Conservation (phyloP, 2,888 invertebrate species). For the Saturnia pavonia region DNA sequence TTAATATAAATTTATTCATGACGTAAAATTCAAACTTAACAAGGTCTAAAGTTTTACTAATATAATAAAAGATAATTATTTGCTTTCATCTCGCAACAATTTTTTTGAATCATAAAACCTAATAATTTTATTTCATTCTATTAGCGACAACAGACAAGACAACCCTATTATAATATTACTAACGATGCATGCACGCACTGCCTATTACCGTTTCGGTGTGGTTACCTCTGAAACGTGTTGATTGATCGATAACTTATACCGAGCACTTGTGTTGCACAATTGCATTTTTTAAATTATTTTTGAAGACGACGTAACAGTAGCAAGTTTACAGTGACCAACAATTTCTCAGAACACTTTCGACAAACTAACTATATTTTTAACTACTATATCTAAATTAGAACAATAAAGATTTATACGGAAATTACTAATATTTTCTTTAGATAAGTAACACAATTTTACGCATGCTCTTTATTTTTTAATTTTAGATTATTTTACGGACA, state of each 20-base stretch:
- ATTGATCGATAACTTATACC: conserved; percentile 7
- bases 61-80: not conserved
- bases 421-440: not conserved
- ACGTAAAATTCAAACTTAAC: not conserved
- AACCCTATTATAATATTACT: conserved; percentile 32
- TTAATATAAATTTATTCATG: not conserved
- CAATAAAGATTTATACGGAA: too few relatives aligned
- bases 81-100: not conserved
- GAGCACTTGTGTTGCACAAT: not conserved
- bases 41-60: not conserved
- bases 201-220: conserved; percentile 16
- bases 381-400: too few relatives aligned
- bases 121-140: not conserved
- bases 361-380: too few relatives aligned
- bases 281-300: conserved; percentile 1
- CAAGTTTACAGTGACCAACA: conserved; percentile 43
- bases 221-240: conserved; percentile 21
- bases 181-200: not conserved
- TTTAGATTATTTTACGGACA: not conserved
- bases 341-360: not conserved
- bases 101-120: not conserved
- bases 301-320: conserved; percentile 44
- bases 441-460: not conserved
- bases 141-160: conserved; percentile 13
- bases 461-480: not conserved